Evolutionary conservation across 2,797 vertebrate genomes (phyloP), one percentile per base, ranked within the genome.

Genomic region (Vireo griseus): DNA sequence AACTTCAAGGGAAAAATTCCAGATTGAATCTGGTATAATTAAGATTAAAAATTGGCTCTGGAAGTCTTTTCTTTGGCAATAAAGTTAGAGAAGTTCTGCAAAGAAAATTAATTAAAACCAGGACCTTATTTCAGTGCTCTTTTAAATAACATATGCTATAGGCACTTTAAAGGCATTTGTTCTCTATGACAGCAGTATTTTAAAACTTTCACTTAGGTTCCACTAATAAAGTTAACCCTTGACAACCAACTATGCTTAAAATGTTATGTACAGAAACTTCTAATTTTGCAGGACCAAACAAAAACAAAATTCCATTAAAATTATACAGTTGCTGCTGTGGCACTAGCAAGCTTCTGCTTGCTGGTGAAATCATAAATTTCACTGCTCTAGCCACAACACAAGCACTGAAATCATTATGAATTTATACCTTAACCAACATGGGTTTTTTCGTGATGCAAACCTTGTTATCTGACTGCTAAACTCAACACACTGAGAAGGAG

Each of bases 141-240:
- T 94, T 92, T 89, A 92, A 93, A 96, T 97, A 94, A 80, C 95
- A 94, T 58, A 68, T 91, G 80, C 59, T 92, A 86, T 91, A 91
- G 72, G 50, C 8, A 1, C 93, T 96, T 91, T 96, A 90, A 95
- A 97, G 40, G 86, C 93, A 91, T 92, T 97, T 86, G 58, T 71
- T 81, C 80, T 96, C 74, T 44, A 16, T 86, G 76, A 72, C 59
- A 86, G 59, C 39, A 76, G 48, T 85, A 65, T 90, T 96, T 95
- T 96, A 92, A 97, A 96, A 96, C 93, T 96, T 96, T 97, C 95
- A 91, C 91, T 96, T 96, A 77, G 83, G 71, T 88, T 97, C 88
- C 69, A 63, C 35, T 75, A 73, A 91, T 59, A n/a, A 87, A 93
- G 61, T 95, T 95, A 95, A 97, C 95, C 88, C 95, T 93, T 95